Conservation (phyloP, 2,888 invertebrate species). For the Meteorus colon region DNA sequence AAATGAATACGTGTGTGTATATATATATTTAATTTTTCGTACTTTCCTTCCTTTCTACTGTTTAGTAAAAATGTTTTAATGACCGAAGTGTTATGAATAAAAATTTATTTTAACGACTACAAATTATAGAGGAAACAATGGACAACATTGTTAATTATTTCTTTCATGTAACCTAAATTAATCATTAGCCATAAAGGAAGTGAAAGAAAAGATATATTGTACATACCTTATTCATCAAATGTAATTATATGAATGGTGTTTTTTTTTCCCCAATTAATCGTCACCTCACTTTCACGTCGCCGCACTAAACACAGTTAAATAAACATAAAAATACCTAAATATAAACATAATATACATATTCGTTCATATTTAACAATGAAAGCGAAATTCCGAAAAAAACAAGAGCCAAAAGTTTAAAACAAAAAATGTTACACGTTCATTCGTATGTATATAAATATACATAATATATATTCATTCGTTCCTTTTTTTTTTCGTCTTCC, state of each 20-base stretch:
- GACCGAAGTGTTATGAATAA: neutral
- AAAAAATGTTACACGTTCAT: neutral
- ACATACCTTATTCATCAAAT: no score
- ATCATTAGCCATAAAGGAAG: no score
- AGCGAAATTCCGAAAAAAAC: neutral
- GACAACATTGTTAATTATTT: neutral
- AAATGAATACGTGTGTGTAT: neutral
- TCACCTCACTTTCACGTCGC: conserved; percentile 14
- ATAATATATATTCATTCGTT: neutral
- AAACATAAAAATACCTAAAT: neutral
- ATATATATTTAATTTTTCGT: no score
- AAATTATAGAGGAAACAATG: neutral
- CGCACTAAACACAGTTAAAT: conserved; percentile 3
- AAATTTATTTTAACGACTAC: neutral
- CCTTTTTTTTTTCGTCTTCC: neutral
- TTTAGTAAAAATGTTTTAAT: neutral
- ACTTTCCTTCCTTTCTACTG: no score
- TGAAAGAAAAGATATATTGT: no score
- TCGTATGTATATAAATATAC: neutral
- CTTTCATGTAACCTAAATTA: neutral
- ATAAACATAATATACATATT: neutral
- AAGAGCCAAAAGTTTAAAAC: neutral
- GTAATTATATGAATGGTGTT: no score
- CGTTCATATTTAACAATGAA: neutral
- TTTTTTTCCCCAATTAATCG: conserved; percentile 8